Base-by-base conservation (phyloP, 1,140 invertebrate genomes). In the Antheraea pernyi region DNA sequence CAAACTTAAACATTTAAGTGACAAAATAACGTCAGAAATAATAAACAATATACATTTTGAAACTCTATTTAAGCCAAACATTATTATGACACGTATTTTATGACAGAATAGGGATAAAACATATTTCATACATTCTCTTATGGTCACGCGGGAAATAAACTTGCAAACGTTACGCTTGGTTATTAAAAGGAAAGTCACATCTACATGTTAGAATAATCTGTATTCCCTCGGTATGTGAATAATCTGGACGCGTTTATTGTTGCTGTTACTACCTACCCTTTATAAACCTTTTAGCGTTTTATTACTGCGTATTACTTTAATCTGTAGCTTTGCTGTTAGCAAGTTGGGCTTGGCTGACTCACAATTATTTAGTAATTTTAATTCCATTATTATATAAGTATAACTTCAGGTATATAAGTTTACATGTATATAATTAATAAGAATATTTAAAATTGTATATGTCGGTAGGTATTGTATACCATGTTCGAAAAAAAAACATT, bases 241-340 rank as follows among this genome's bases (percentile, higher is more conserved):
- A 81, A 76, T 79, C 75, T 72, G 59, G 63, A 74, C 72, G 75
- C 74, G 72, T 76, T 75, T 76, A 80, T 80, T 76, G 72, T 73
- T 42, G 73, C 62, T 64, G 39, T 30, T n/a, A 65, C 11, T 71
- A 72, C 72, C 72, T 68, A 42, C 68, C 58, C 53, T 70, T 70
- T 74, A 67, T 53, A 59, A 58, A 68, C 68, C 65, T 70, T 74
- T 70, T 65, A 74, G 48, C 59, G 66, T 64, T 74, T 74, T 74
- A 74, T 70, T 70, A 46, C 68, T 64, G 53, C 36, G 60, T 65
- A 74, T 65, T 46, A 69, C 53, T 74, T 74, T 70, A 70, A 74
- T 74, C 69, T 74, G 72, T 63, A 69, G 67, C 71, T 72, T 72
- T 69, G 58, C 59, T 46, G 64, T 65, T 65, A 16, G 16, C 16